These are phyloP conservation scores for Cynopterus brachyotis DNA, from an alignment of 2,113 vertebrate genomes.

Conservation along the genomic window DNA sequence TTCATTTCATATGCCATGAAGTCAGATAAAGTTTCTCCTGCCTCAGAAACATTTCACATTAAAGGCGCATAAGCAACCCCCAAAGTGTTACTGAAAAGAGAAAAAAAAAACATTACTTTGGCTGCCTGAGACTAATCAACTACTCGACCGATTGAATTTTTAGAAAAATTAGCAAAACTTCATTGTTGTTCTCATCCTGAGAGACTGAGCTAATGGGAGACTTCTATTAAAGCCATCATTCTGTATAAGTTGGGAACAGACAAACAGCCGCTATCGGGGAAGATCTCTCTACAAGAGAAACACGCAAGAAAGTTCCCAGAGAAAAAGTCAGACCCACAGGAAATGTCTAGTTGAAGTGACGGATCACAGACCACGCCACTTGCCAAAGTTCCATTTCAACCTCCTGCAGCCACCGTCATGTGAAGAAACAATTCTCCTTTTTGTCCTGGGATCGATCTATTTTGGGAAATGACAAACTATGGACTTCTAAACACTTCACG, in stretches of 20 bases:
- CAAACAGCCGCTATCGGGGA: background rate
- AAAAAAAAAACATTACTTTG: background rate
- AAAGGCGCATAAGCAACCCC: background rate
- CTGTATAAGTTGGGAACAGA: background rate
- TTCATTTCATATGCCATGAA: background rate
- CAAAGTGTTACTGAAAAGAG: background rate
- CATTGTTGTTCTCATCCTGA: background rate
- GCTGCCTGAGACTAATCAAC: background rate
- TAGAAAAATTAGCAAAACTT: background rate
- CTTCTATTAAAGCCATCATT: background rate
- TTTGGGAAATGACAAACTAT: slow-evolving; percentile 38
- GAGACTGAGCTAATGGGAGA: background rate
- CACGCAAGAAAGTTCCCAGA: slow-evolving; percentile 64
- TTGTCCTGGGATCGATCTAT: slow-evolving; percentile 3
- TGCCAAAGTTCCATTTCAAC: slow-evolving; percentile 47
- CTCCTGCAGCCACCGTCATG: background rate
- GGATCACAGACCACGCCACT: slow-evolving; percentile 50
- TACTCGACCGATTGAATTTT: background rate
- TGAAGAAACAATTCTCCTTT: slow-evolving; percentile 38
- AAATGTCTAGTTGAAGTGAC: slow-evolving; percentile 73
- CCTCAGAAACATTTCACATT: background rate
- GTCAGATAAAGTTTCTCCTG: background rate
- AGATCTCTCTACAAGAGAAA: background rate
- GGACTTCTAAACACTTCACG: slow-evolving; percentile 49
- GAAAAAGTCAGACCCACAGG: slow-evolving; percentile 59